phyloP scores from a whole-genome alignment of 2,888 invertebrate species.

The Tipula confusa region DNA sequence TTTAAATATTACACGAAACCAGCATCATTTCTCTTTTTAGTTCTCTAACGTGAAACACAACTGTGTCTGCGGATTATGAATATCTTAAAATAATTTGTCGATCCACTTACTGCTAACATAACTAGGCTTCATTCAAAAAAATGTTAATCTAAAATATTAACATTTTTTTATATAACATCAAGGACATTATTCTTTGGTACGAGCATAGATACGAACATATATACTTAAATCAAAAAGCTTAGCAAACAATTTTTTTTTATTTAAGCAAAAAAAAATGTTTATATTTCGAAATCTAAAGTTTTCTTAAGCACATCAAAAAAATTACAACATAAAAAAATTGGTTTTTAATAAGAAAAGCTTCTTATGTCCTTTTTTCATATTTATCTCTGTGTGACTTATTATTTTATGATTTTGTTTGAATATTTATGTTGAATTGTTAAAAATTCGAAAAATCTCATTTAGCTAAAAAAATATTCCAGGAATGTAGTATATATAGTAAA shows the following conservation, averaged over 20 bases:
- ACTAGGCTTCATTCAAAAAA: too few species aligned
- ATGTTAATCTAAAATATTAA: background rate
- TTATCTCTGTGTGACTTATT: background rate
- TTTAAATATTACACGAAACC: too few species aligned
- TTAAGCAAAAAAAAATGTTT: background rate
- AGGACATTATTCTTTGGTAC: background rate
- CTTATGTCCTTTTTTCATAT: slow-evolving; percentile 7
- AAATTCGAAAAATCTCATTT: background rate
- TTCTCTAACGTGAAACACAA: too few species aligned
- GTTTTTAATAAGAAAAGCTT: background rate
- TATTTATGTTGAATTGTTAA: background rate
- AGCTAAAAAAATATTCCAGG: background rate
- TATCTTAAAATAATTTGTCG: too few species aligned
- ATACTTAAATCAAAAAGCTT: background rate
- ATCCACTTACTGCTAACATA: too few species aligned
- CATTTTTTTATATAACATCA: background rate
- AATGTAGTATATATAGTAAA: background rate
- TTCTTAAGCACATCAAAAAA: background rate
- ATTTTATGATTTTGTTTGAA: background rate
- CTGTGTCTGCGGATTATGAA: too few species aligned
- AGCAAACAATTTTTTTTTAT: background rate
- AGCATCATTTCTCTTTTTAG: too few species aligned
- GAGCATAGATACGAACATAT: background rate
- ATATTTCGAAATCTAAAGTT: background rate
- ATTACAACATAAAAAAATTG: background rate